A percentile compares a stretch with the other conserved stretches of the same genome.
phyloP scores from a whole-genome alignment of 2,113 vertebrate genomes.

The Anthoscopus minutus region DNA sequence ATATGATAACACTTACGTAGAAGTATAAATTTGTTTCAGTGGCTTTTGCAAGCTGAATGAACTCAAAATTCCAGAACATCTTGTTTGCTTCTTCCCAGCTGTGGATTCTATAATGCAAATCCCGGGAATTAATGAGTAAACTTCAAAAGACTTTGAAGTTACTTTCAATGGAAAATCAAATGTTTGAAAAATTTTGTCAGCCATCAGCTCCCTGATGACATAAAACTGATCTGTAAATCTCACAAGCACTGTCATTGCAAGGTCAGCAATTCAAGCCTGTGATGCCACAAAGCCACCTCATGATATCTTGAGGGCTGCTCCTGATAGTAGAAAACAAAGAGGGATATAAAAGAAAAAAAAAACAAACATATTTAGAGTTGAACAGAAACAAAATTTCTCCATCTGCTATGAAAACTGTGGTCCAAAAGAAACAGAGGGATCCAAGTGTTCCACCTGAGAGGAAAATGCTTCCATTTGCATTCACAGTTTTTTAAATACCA shows the following conservation, averaged over 20 bases:
- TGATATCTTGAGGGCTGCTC: not conserved
- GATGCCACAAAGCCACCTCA: not conserved
- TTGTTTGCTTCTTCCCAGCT: not conserved
- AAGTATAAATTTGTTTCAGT: not conserved
- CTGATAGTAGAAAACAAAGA: not conserved
- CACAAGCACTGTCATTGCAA: not conserved
- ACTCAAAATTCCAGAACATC: not conserved
- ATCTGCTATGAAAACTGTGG: not conserved
- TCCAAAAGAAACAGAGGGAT: not conserved
- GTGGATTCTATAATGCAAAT: not conserved
- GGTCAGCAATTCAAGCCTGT: not conserved
- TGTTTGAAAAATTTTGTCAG: not conserved
- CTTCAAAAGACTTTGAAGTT: not conserved
- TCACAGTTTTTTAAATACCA: not conserved
- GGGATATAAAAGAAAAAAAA: not conserved
- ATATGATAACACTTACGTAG: fast-evolving
- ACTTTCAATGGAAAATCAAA: not conserved
- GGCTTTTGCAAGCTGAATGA: not conserved
- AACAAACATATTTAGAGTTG: not conserved
- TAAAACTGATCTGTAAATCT: not conserved
- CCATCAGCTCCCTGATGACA: not conserved
- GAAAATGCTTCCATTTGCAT: not conserved
- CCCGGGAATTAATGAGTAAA: not conserved
- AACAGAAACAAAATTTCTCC: not conserved
- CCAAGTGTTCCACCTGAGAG: not conserved